A percentile compares a stretch with the other conserved stretches of the same genome.
Evolutionary conservation across 2,888 invertebrate species (phyloP).

Genomic region (Sabellastarte sp.): DNA sequence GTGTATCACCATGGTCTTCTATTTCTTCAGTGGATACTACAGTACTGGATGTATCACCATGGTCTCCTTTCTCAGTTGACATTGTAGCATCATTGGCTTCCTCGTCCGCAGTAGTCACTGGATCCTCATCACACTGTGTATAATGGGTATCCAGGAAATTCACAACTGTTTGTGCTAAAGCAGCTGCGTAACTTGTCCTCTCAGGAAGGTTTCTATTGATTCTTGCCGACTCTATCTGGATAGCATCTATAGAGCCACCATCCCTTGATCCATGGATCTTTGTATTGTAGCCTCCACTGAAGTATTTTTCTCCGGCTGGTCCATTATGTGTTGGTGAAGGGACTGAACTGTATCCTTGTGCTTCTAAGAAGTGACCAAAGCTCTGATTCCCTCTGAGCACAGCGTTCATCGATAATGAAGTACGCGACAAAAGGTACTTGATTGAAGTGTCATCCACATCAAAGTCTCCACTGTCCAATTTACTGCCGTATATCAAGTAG

Average conservation of each 20-base stretch:
- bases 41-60: too few relatives aligned
- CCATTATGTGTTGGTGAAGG: slow-evolving; percentile 25
- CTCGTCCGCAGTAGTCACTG: too few relatives aligned
- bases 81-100: too few relatives aligned
- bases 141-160: background rate
- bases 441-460: background rate
- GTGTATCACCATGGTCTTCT: too few relatives aligned
- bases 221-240: slow-evolving; percentile 24
- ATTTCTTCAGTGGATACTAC: too few relatives aligned
- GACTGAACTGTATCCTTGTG: slow-evolving; percentile 24
- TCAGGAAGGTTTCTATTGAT: background rate
- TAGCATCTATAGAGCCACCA: slow-evolving; percentile 26
- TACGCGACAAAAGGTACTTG: background rate
- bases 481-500: background rate
- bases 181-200: background rate
- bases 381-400: slow-evolving; percentile 22
- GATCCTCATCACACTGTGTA: too few relatives aligned
- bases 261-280: slow-evolving; percentile 21
- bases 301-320: slow-evolving; percentile 20
- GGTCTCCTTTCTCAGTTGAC: too few relatives aligned
- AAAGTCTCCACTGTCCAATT: background rate
- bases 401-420: background rate
- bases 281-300: slow-evolving; percentile 30
- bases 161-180: background rate
- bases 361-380: slow-evolving; percentile 23